Evolutionary conservation across 2,888 invertebrate species (phyloP).

Genomic region (Charanyca ferruginea): DNA sequence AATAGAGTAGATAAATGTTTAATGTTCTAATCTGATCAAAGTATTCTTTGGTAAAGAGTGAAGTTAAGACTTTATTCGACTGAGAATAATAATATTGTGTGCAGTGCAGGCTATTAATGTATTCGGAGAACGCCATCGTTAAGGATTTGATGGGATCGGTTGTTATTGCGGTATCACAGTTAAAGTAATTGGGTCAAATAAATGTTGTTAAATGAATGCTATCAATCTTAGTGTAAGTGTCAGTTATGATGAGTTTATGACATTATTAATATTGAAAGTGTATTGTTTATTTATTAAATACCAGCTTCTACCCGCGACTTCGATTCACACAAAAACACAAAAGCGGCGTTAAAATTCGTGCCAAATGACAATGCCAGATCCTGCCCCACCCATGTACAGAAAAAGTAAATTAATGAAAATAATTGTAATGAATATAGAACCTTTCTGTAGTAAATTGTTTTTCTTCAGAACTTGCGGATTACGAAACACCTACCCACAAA

Average conservation of each 20-base stretch:
- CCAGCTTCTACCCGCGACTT: too few species aligned
- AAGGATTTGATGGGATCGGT: conserved; percentile 43
- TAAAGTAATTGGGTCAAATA: conserved; percentile 59
- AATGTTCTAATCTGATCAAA: too few species aligned
- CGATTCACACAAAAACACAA: too few species aligned
- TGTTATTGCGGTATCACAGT: conserved; percentile 44
- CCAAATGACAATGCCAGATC: too few species aligned
- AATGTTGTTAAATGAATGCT: conserved; percentile 43
- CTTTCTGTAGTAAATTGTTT: too few species aligned
- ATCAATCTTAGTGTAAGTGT: conserved; percentile 41
- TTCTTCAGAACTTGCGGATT: too few species aligned
- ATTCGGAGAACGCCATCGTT: conserved; percentile 54
- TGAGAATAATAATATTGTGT: conserved; percentile 16
- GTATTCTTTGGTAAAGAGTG: background rate
- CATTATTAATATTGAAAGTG: conserved; percentile 12
- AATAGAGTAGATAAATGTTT: background rate
- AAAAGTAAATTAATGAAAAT: too few species aligned
- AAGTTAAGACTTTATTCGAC: conserved; percentile 27
- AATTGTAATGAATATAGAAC: too few species aligned
- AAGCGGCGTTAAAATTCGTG: too few species aligned
- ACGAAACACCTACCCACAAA: too few species aligned
- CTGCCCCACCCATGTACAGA: too few species aligned
- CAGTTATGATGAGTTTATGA: conserved; percentile 20
- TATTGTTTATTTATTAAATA: background rate
- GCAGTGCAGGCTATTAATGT: conserved; percentile 50